Base-by-base conservation (phyloP, 2,888 invertebrate genomes). In the Amblyjoppa fuscipennis region DNA sequence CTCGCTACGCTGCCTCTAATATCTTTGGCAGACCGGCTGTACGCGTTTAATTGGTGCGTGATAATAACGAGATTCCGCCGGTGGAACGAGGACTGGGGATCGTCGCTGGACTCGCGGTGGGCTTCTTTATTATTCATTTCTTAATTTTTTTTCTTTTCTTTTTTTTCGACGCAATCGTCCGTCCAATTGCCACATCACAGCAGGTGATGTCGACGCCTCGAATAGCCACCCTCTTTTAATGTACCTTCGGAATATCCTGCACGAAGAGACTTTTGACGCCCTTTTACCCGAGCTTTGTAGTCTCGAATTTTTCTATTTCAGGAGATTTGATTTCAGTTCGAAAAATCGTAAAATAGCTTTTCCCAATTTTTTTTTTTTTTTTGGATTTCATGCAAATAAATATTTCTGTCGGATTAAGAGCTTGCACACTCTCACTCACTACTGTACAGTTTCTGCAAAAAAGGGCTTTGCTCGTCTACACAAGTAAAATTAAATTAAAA, bases 1-100 rank as follows among this genome's bases (percentile, higher is more conserved):
- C 89, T 91, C 91, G 90, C 91, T 90, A 90, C 91, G 90, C 90
- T 91, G 90, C 88, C 88, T 91, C 92, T 92, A 92, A 92, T 93
- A 93, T 93, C 92, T 93, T 93, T 93, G 93, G 90, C 91, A 92
- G 92, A 87, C 91, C 90, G 91, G 88, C 91, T 90, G 91, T 89
- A 90, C 89, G 89, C 90, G 90, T 93, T 93, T 93, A 93, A 93
- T 93, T 93, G 92, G 89, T 90, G 91, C 91, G 89, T 89, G 90
- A 91, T 91, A 88, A 83, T 86, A 82, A 86, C 80, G 83, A 78
- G 76, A 84, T 83, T 56, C 79, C 34, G 73, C 20, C 70, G 45
- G 61, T 61, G 64, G 49, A 66, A 73, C 51, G 34, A 38, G 41
- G 51, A n/a, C 34, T 41, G 56, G 34, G 49, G 61, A 53, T 66